Evolutionary conservation across 1,140 invertebrate genomes (phyloP).

Genomic region (Doryteuthis pealeii): DNA sequence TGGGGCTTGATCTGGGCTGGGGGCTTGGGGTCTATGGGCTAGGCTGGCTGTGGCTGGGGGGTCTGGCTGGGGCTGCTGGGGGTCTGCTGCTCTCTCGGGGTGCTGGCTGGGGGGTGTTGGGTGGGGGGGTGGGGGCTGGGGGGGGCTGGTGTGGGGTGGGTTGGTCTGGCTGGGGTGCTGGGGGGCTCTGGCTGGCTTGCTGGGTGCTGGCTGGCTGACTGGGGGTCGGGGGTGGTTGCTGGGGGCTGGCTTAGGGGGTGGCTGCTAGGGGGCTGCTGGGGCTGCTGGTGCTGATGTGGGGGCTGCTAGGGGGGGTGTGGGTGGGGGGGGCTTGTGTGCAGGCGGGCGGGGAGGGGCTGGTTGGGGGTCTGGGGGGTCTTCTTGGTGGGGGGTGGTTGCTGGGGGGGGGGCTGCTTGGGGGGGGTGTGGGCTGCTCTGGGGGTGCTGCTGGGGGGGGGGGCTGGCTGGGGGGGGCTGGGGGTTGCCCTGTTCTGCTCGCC

Average conservation of each 20-base stretch:
- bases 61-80: too few species aligned
- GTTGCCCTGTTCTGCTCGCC: neutral
- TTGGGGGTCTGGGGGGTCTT: neutral
- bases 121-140: neutral
- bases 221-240: neutral
- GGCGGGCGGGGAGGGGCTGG: neutral
- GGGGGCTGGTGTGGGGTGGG: neutral
- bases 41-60: too few species aligned
- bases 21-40: too few species aligned
- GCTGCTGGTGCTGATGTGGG: neutral
- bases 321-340: neutral
- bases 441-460: neutral
- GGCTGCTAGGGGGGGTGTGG: neutral
- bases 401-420: neutral
- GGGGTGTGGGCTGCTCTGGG: neutral
- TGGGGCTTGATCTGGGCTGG: too few species aligned
- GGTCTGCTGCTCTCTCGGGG: too few species aligned
- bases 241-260: neutral
- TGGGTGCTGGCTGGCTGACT: neutral
- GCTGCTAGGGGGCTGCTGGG: neutral
- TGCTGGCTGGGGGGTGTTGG: too few species aligned
- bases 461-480: neutral
- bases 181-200: too few species aligned
- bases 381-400: neutral
- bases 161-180: too few species aligned